Percentiles rank a stretch among this genome's conserved stretches.
phyloP scores from a whole-genome alignment of 2,797 vertebrate genomes.

The Mormyrus proboscirostris region DNA sequence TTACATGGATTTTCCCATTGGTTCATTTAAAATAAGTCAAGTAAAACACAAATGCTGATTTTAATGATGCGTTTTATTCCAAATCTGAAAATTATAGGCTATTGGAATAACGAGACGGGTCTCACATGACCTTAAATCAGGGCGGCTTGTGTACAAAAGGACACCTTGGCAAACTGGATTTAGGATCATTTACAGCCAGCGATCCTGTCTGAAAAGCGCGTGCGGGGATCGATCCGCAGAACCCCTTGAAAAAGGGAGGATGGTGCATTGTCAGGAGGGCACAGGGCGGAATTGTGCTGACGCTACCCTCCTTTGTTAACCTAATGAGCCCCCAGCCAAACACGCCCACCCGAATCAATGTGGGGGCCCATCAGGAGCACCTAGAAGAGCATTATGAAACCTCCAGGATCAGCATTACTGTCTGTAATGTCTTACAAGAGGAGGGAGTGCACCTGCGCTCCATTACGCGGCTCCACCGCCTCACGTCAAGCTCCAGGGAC shows the following conservation, averaged over 20 bases:
- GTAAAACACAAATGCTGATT: not conserved
- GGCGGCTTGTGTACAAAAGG: not conserved
- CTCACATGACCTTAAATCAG: not conserved
- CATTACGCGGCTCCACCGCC: not conserved
- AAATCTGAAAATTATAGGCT: not conserved
- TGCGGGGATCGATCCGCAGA: not conserved
- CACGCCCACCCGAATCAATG: conserved; percentile 10
- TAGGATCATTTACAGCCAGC: not conserved
- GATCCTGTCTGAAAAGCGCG: not conserved
- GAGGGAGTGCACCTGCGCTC: not conserved
- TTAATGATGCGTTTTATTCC: not conserved
- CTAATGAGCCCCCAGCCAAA: not conserved
- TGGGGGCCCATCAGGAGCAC: not conserved
- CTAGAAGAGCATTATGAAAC: not conserved
- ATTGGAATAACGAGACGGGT: not conserved
- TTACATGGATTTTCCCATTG: not conserved
- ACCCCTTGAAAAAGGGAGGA: not conserved
- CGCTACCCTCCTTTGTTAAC: not conserved
- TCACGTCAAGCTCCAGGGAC: not conserved
- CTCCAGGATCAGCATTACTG: conserved; percentile 9
- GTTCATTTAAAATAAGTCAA: not conserved
- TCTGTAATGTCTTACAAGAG: not conserved
- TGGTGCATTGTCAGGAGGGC: not conserved
- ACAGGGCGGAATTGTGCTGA: not conserved
- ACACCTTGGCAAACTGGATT: not conserved